Conservation (phyloP, 2,797 vertebrate species). For the Aphelocoma californica region DNA sequence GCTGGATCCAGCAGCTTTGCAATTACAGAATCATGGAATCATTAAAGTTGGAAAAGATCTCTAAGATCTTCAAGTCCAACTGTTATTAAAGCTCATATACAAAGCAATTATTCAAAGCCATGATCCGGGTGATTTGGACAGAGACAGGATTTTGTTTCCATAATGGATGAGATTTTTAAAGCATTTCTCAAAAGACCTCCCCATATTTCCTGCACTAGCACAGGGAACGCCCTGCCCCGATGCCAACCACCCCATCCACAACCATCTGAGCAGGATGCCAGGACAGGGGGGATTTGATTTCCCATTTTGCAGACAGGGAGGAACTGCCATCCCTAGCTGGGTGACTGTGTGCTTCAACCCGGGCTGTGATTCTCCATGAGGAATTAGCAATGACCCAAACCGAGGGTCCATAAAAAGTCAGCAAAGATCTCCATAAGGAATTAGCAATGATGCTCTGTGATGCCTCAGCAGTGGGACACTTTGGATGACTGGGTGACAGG, state of each 20-base stretch:
- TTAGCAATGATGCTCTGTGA: accelerated
- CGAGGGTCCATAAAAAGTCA: not conserved
- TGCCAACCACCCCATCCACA: not conserved
- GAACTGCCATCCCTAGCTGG: not conserved
- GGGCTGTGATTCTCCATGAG: accelerated
- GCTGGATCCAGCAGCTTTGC: not conserved
- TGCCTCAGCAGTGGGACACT: not conserved
- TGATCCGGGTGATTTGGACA: not conserved
- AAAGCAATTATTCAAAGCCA: not conserved
- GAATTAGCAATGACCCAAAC: not conserved
- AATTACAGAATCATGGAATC: not conserved
- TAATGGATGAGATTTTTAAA: not conserved
- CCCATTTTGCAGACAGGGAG: not conserved
- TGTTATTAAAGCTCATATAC: not conserved
- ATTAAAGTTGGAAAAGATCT: not conserved
- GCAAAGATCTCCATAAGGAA: not conserved
- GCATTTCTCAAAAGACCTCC: not conserved
- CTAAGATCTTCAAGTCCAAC: not conserved
- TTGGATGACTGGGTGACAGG: not conserved
- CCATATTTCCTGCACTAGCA: not conserved
- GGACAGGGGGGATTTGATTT: too few species aligned
- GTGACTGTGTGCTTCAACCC: accelerated
- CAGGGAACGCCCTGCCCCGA: not conserved
- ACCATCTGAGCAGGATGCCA: not conserved
- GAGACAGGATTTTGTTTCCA: not conserved